Conservation (phyloP, 2,888 invertebrate genomes). For the Tenthredo mesomela region DNA sequence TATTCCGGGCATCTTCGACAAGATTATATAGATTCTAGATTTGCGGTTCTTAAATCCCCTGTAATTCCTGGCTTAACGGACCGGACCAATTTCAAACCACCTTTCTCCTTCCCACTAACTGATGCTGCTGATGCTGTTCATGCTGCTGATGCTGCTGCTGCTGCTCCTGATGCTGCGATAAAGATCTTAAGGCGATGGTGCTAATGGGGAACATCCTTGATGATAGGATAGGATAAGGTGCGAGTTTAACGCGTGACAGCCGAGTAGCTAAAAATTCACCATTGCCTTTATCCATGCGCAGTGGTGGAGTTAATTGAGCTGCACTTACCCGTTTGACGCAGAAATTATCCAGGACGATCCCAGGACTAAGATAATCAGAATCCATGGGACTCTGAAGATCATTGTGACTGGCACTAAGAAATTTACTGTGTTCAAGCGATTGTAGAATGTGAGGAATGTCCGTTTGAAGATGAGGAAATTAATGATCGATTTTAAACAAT, state of each 20-base stretch:
- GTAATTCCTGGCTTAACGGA: conserved; percentile 12
- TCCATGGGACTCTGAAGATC: conserved; percentile 8
- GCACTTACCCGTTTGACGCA: conserved; percentile 19
- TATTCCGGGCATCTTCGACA: background rate
- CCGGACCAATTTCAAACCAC: conserved; percentile 12
- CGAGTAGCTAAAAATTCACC: background rate
- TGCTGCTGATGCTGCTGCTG: background rate
- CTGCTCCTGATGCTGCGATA: background rate
- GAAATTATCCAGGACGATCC: conserved; percentile 18
- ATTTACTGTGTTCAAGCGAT: background rate
- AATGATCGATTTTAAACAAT: background rate
- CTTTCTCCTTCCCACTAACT: background rate
- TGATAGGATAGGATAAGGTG: conserved; percentile 32
- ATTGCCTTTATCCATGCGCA: background rate
- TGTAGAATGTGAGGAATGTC: background rate
- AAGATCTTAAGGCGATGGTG: background rate
- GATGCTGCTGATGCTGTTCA: background rate
- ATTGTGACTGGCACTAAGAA: background rate
- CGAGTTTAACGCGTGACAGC: conserved; percentile 15
- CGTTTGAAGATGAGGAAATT: background rate
- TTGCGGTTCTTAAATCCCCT: conserved; percentile 7
- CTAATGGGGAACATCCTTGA: conserved; percentile 39
- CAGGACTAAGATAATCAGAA: background rate
- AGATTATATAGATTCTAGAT: background rate
- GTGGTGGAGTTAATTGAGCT: conserved; percentile 11